Percentiles rank a stretch among this genome's conserved stretches.
phyloP scores from a whole-genome alignment of 1,140 invertebrate genomes.

The Ostrea denselamellosa region DNA sequence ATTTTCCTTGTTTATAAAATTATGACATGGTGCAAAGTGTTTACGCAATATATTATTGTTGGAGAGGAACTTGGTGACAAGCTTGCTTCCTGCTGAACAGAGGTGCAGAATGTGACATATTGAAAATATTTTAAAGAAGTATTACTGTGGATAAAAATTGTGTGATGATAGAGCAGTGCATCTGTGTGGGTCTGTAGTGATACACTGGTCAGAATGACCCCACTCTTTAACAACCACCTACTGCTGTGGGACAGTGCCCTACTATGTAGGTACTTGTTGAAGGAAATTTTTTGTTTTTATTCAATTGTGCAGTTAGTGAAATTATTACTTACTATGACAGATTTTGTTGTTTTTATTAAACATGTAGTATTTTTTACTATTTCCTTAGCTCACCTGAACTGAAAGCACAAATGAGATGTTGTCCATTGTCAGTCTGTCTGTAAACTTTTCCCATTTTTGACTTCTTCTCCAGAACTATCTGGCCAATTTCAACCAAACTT shows the following conservation, averaged over 20 bases:
- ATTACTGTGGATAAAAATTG: not conserved
- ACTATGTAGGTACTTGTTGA: not conserved
- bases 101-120: not conserved
- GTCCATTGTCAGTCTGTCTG: too few relatives aligned
- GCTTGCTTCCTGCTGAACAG: not conserved
- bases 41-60: constrained; percentile 9
- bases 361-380: too few relatives aligned
- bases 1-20: constrained; percentile 19
- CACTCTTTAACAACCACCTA: not conserved
- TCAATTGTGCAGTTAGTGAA: too few relatives aligned
- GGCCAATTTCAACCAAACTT: too few relatives aligned
- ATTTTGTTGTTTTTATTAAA: too few relatives aligned
- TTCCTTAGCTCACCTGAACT: too few relatives aligned
- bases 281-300: not conserved
- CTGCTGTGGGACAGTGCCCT: constrained; percentile 1
- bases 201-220: not conserved
- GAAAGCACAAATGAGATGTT: too few relatives aligned
- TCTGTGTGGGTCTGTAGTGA: not conserved
- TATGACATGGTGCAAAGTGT: not conserved
- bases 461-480: too few relatives aligned
- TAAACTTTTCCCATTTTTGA: too few relatives aligned
- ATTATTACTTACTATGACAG: too few relatives aligned
- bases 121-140: not conserved
- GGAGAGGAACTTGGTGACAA: constrained; percentile 22
- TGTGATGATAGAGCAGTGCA: not conserved